A percentile compares a stretch with the other conserved stretches of the same genome.
Evolutionary conservation across 2,113 vertebrate genomes (phyloP).

Genomic region (Carassius gibelio): DNA sequence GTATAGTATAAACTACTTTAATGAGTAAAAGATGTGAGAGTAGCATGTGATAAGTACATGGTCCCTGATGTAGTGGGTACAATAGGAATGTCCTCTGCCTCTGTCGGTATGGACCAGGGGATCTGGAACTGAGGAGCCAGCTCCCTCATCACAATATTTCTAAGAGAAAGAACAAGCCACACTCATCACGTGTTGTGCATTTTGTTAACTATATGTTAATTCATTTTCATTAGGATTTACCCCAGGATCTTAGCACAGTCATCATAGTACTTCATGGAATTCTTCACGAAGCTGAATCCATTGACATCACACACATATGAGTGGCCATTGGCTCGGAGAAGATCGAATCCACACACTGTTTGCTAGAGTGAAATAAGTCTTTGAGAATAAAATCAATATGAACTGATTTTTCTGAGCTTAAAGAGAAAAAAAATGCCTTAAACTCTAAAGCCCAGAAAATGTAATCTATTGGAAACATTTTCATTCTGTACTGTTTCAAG

Average conservation of each 20-base stretch:
- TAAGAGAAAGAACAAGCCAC: slow-evolving; percentile 55
- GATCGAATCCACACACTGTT: slow-evolving; percentile 97
- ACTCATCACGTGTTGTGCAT: not conserved
- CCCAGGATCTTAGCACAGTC: slow-evolving; percentile 98
- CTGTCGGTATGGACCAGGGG: slow-evolving; percentile 97
- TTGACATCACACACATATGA: slow-evolving; percentile 98
- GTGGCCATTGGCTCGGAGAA: slow-evolving; percentile 93
- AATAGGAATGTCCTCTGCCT: slow-evolving; percentile 98
- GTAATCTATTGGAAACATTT: not conserved
- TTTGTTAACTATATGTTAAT: not conserved
- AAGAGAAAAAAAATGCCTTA: not conserved
- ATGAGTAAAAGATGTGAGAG: not conserved
- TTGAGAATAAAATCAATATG: slow-evolving; percentile 1
- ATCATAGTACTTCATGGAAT: slow-evolving; percentile 99
- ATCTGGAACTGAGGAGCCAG: slow-evolving; percentile 97
- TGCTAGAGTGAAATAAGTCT: slow-evolving; percentile 76
- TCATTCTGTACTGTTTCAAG: not conserved
- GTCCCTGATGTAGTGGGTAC: slow-evolving; percentile 99
- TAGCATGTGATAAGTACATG: slow-evolving; percentile 76
- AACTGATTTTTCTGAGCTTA: not conserved
- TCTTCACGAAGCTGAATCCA: slow-evolving; percentile 98
- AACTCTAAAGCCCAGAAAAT: not conserved
- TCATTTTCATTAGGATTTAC: slow-evolving; percentile 66
- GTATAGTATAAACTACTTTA: not conserved
- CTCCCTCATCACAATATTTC: slow-evolving; percentile 98